phyloP scores from a whole-genome alignment of 2,113 vertebrate genomes.

The Heterotis niloticus region DNA sequence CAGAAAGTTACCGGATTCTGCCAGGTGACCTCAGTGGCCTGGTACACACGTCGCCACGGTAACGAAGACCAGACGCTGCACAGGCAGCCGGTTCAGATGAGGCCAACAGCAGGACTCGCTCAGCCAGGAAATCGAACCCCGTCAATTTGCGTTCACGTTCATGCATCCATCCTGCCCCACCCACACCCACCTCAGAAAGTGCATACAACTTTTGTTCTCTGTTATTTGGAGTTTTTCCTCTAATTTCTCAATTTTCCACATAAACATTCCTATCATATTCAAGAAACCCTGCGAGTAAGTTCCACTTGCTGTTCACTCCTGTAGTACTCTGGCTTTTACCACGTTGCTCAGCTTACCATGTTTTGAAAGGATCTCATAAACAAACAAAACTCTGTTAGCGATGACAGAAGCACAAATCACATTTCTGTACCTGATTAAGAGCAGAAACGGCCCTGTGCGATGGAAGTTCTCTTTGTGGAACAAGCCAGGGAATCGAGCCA shows the following conservation, averaged over 20 bases:
- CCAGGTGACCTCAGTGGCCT: not conserved
- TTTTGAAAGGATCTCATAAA: too few species aligned
- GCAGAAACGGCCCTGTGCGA: not conserved
- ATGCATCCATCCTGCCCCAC: not conserved
- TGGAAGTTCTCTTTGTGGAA: conserved; percentile 16
- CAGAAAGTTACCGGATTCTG: conserved; percentile 25
- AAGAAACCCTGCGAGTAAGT: not conserved
- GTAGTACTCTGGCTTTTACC: not conserved
- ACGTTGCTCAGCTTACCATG: too few species aligned
- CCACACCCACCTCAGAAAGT: not conserved
- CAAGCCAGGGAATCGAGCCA: not conserved
- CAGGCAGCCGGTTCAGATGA: not conserved
- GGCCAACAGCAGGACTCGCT: not conserved
- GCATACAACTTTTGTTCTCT: too few species aligned
- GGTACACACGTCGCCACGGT: not conserved
- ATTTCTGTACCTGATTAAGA: too few species aligned
- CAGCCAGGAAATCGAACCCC: not conserved
- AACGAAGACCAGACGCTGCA: not conserved
- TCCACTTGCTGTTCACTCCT: not conserved
- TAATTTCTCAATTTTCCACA: not conserved
- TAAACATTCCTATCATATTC: not conserved
- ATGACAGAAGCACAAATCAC: not conserved
- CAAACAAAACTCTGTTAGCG: not conserved
- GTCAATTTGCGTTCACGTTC: not conserved
- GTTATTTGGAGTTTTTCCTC: too few species aligned